phyloP scores from a whole-genome alignment of 2,888 invertebrate genomes.

The Mimumesa dahlbomi region DNA sequence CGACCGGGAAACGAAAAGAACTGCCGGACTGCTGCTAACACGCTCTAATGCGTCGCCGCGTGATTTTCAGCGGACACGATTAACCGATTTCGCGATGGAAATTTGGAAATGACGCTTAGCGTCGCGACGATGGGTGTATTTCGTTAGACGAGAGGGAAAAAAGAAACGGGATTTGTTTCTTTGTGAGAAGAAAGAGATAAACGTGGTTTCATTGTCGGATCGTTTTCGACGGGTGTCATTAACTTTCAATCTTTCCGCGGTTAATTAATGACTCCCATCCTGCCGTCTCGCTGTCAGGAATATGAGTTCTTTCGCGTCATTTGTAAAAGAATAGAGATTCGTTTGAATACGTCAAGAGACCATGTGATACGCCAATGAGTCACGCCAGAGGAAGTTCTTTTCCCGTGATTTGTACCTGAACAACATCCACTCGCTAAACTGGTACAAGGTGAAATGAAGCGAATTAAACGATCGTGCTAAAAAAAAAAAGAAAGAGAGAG shows the following conservation, averaged over 20 bases:
- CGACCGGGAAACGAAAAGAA: neutral
- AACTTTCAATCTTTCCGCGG: too few relatives aligned
- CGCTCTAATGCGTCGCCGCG: too few relatives aligned
- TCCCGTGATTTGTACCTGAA: slow-evolving; percentile 55
- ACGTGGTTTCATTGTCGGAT: too few relatives aligned
- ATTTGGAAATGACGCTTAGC: slow-evolving; percentile 26
- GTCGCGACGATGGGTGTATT: slow-evolving; percentile 16
- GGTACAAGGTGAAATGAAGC: slow-evolving; percentile 73
- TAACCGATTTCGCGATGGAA: slow-evolving; percentile 20
- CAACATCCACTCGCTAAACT: slow-evolving; percentile 68
- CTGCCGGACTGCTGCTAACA: too few relatives aligned
- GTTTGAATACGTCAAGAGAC: slow-evolving; percentile 27
- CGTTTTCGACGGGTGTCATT: too few relatives aligned
- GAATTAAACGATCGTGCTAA: slow-evolving; percentile 35
- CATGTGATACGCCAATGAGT: slow-evolving; percentile 63
- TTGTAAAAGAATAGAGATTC: neutral
- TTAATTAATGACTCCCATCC: too few relatives aligned
- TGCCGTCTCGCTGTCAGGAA: too few relatives aligned
- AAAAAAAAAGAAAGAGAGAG: neutral
- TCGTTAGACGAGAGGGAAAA: too few relatives aligned
- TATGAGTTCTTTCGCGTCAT: neutral
- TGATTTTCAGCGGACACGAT: neutral
- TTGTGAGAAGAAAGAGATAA: neutral
- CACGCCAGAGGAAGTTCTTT: slow-evolving; percentile 74
- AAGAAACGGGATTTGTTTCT: slow-evolving; percentile 16